Percentiles rank a stretch among this genome's conserved stretches.
These are phyloP conservation scores for Drosophila varians DNA, from an alignment of 1,140 invertebrate species.

Conservation along the genomic window DNA sequence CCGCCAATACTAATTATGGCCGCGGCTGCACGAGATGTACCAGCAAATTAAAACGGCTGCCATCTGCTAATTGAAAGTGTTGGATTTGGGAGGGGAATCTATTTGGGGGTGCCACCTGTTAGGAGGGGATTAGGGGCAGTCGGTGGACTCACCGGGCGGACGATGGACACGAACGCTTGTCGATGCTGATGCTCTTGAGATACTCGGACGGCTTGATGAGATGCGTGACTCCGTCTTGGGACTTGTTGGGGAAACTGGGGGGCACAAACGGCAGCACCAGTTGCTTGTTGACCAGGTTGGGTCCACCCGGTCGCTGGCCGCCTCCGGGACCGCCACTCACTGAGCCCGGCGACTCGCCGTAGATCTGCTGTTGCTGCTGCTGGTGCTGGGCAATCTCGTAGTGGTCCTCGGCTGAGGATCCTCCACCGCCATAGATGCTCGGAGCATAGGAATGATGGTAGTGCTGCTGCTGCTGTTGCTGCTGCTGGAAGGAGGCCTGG, in stretches of 20 bases:
- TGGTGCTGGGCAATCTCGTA: constrained; percentile 71
- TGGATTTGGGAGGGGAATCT: background rate
- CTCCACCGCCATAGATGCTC: constrained; percentile 60
- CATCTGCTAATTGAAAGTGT: constrained; percentile 40
- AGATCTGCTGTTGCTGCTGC: constrained; percentile 58
- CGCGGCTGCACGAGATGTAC: constrained; percentile 58
- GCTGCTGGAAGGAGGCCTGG: constrained; percentile 13
- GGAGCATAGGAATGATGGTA: constrained; percentile 35
- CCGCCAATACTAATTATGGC: constrained; percentile 68
- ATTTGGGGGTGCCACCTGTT: no score
- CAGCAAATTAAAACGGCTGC: constrained; percentile 52
- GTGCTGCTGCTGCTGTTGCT: constrained; percentile 43
- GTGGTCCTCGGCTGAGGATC: constrained; percentile 73
- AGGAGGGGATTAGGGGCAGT: background rate
- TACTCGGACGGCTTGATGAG: constrained; percentile 97
- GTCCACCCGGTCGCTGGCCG: constrained; percentile 82
- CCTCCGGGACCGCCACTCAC: constrained; percentile 11
- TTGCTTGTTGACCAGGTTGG: constrained; percentile 91
- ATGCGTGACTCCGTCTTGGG: constrained; percentile 87
- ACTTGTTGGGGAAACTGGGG: constrained; percentile 90
- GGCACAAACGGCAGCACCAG: constrained; percentile 94
- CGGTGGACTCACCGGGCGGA: constrained; percentile 83
- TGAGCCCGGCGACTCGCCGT: constrained; percentile 31
- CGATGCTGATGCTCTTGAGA: constrained; percentile 90
- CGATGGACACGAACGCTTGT: constrained; percentile 85